A percentile compares a stretch with the other conserved stretches of the same genome.
Conservation (phyloP, 2,888 invertebrate species). For the Scaptomyza parva region DNA sequence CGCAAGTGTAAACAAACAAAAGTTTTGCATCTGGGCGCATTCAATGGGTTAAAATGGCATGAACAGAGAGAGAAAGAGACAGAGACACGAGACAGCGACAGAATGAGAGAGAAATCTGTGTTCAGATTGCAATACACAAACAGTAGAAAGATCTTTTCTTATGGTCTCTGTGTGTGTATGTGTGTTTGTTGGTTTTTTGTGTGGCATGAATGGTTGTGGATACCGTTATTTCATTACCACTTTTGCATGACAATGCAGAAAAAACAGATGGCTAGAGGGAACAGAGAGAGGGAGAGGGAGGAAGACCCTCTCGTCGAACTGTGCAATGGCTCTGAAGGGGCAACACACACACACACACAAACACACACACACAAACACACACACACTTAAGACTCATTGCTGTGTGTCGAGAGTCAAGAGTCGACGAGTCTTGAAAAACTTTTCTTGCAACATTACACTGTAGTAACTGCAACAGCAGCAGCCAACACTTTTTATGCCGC, state of each 20-base stretch:
- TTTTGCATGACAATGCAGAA: conserved; percentile 78
- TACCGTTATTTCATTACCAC: conserved; percentile 79
- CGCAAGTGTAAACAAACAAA: conserved; percentile 60
- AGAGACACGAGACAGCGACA: conserved; percentile 8
- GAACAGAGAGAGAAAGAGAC: neutral
- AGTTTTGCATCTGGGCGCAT: conserved; percentile 46
- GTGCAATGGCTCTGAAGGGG: conserved; percentile 32
- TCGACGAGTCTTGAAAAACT: conserved; percentile 54
- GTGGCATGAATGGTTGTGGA: conserved; percentile 17
- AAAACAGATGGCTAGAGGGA: conserved; percentile 18
- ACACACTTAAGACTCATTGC: conserved; percentile 6
- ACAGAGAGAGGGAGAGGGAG: neutral
- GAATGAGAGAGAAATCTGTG: conserved; percentile 35
- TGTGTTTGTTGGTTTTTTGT: neutral
- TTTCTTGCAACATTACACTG: conserved; percentile 58
- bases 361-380: neutral
- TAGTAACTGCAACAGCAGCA: neutral
- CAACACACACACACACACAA: too few relatives aligned
- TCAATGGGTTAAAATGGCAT: conserved; percentile 47
- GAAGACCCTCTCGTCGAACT: conserved; percentile 18
- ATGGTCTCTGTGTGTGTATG: conserved; percentile 8
- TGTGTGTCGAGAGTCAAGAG: conserved; percentile 46
- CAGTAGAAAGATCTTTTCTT: conserved; percentile 35
- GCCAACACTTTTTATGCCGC: conserved; percentile 48
- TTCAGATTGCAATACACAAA: conserved; percentile 18